phyloP scores from a whole-genome alignment of 2,113 vertebrate genomes.

The Notothenia rossii region DNA sequence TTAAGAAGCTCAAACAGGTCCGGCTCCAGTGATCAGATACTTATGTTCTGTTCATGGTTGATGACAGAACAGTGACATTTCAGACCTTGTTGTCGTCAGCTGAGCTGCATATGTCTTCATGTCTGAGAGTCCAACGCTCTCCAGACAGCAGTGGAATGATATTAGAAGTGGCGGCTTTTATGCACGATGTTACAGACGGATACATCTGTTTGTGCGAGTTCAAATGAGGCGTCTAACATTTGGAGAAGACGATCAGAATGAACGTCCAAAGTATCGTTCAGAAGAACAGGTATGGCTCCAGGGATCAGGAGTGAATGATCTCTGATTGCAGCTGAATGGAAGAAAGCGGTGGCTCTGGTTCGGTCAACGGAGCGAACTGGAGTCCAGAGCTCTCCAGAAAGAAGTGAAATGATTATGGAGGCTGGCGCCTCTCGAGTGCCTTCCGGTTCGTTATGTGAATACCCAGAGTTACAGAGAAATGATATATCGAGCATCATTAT shows the following conservation, averaged over 20 bases:
- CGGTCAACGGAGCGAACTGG: neutral
- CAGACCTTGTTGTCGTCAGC: no score
- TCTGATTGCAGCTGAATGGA: no score
- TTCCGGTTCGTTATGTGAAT: slow-evolving; percentile 5
- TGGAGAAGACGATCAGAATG: neutral
- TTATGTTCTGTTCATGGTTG: no score
- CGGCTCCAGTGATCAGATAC: neutral
- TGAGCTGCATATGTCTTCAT: neutral
- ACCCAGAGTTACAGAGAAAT: neutral
- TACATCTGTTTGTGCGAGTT: neutral
- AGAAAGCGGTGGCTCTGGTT: no score
- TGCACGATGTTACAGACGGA: neutral
- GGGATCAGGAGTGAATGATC: neutral
- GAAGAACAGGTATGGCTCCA: neutral
- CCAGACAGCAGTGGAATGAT: no score
- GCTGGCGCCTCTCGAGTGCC: neutral
- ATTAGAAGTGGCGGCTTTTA: neutral
- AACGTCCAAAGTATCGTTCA: neutral
- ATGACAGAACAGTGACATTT: no score
- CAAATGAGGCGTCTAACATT: no score
- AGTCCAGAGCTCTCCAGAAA: neutral
- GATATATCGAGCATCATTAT: neutral
- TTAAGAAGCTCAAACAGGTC: no score
- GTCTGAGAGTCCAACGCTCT: neutral
- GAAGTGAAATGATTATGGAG: neutral